These are phyloP conservation scores for Sphaeridia pumilis DNA, from an alignment of 2,888 invertebrate species.

Conservation along the genomic window DNA sequence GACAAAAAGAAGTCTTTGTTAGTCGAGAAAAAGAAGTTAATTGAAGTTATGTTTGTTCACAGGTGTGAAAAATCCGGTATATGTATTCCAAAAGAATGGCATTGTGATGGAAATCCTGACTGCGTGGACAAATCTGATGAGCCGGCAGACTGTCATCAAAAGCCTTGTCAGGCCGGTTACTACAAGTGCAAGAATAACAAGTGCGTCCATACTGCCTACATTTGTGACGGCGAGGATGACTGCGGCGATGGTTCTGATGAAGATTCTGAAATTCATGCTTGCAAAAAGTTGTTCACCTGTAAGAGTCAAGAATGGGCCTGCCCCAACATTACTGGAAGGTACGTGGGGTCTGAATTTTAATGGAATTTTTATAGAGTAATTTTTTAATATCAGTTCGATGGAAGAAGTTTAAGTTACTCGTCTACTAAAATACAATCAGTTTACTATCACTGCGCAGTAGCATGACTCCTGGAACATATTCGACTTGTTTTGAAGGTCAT, in stretches of 20 bases:
- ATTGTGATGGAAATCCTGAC: slow-evolving; percentile 83
- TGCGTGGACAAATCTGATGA: slow-evolving; percentile 90
- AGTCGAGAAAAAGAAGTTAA: slow-evolving; percentile 1
- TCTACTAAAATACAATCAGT: too few species aligned
- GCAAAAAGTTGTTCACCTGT: slow-evolving; percentile 29
- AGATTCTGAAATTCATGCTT: slow-evolving; percentile 28
- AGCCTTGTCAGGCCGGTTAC: slow-evolving; percentile 63
- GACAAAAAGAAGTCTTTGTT: not conserved
- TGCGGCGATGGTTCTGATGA: slow-evolving; percentile 45
- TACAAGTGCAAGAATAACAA: slow-evolving; percentile 73
- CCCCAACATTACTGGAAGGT: slow-evolving; percentile 23
- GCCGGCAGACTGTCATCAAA: slow-evolving; percentile 45
- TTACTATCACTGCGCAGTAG: too few species aligned
- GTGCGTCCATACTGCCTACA: slow-evolving; percentile 83
- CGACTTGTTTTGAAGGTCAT: too few species aligned
- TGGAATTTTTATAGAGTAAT: too few species aligned
- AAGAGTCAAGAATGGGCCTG: slow-evolving; percentile 26
- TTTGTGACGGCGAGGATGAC: slow-evolving; percentile 85
- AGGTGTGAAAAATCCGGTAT: slow-evolving; percentile 66
- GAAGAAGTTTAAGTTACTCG: too few species aligned
- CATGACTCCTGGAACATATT: too few species aligned
- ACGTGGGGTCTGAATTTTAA: too few species aligned
- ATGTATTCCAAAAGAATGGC: slow-evolving; percentile 86
- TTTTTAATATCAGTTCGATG: too few species aligned
- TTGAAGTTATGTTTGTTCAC: not conserved